Evolutionary conservation across 1,140 invertebrate species (phyloP), one percentile per base, ranked within the genome.

Genomic region (Panulirus ornatus): DNA sequence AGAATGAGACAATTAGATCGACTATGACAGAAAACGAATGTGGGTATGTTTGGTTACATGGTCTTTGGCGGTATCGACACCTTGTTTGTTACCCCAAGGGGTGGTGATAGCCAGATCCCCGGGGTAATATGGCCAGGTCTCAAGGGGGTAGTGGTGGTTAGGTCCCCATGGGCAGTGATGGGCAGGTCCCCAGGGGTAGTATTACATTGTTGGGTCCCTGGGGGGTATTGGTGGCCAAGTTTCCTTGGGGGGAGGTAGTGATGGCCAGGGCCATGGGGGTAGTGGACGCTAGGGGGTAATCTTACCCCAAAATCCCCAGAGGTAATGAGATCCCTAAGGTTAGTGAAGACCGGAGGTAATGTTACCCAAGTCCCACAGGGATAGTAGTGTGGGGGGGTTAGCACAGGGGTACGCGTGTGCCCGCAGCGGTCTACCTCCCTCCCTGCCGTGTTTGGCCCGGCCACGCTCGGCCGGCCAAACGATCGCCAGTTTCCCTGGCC

Each of bases 401-500:
- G 70, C 34, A 73, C 34, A 38, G 22, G 34, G 76, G 22, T 9
- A 30, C 9, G 9, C 27, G 42, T 11, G 42, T 47, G 11, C 2
- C 1, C 1, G 42, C 19, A 34, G 34, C 9, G 44, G 75, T 42
- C 22, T 27, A 14, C 42, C 42, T 44, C 51, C 34, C 9, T 73
- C 27, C 66, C 66, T 70, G 11, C 14, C 9, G 75, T 40, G 75
- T 44, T 78, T 42, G 38, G 76, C 42, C 44, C 6, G 42, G 40
- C 76, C 76, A 51, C 76, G 76, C 76, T 51, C 9, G n/a, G 44
- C 76, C 36, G 44, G 22, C 42, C 76, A 47, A 79, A 47, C 76
- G 76, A 79, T 51, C 38, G 76, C 76, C 44, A 79, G 76, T 3
- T 22, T 8, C 76, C 76, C 22, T n/a, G 1, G 22, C 44, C 54